phyloP scores from a whole-genome alignment of 2,113 vertebrate genomes.

The Mirza zaza region DNA sequence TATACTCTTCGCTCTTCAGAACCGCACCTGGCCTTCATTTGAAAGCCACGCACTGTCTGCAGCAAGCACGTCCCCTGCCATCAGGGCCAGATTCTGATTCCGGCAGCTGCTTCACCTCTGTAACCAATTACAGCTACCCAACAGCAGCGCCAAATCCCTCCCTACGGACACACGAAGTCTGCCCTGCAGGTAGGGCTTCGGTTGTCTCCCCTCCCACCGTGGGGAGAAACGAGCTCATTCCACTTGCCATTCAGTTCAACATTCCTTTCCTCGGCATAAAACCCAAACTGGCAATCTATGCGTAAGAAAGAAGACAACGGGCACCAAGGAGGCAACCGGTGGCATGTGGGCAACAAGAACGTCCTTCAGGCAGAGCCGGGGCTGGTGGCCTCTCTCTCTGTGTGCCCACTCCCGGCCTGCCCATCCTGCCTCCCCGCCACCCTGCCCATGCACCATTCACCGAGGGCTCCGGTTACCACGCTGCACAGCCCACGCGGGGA shows the following conservation, averaged over 20 bases:
- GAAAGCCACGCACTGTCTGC: not conserved
- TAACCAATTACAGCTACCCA: too few relatives aligned
- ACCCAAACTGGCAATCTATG: not conserved
- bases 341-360: not conserved
- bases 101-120: not conserved
- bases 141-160: not conserved
- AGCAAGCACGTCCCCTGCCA: not conserved
- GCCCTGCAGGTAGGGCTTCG: not conserved
- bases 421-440: not conserved
- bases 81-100: not conserved
- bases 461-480: too few relatives aligned
- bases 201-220: too few relatives aligned
- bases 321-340: accelerated
- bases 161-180: not conserved
- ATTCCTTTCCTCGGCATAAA: not conserved
- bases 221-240: not conserved
- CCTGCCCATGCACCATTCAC: too few relatives aligned
- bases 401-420: not conserved
- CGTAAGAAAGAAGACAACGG: not conserved
- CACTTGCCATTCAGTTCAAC: not conserved
- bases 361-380: not conserved
- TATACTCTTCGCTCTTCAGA: not conserved
- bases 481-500: too few relatives aligned
- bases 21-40: not conserved
- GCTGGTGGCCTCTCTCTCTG: not conserved